These are phyloP conservation scores for Oreochromis aureus DNA, from an alignment of 2,113 vertebrate genomes.

Conservation along the genomic window DNA sequence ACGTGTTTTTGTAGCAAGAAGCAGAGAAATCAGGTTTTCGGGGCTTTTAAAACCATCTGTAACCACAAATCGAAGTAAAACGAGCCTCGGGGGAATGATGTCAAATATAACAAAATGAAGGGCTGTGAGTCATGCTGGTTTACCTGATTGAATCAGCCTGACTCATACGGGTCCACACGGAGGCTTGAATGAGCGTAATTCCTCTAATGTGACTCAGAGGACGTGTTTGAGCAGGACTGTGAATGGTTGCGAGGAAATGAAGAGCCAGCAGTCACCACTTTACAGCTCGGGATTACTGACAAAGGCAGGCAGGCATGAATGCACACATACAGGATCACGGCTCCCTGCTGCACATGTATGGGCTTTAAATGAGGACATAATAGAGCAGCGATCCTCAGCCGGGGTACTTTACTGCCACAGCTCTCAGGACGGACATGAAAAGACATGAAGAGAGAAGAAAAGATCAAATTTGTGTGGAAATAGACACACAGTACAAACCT, in stretches of 20 bases:
- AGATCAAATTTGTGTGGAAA: background rate
- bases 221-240: slow-evolving; percentile 7
- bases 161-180: background rate
- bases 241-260: background rate
- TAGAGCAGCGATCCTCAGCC: background rate
- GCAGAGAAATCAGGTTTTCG: background rate
- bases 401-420: background rate
- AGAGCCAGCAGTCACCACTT: background rate
- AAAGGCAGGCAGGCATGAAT: background rate
- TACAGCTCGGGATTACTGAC: background rate
- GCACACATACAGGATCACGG: background rate
- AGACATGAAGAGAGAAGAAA: background rate
- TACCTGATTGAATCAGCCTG: background rate
- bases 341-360: background rate
- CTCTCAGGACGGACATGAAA: background rate
- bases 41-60: background rate
- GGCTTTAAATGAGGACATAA: background rate
- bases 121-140: background rate
- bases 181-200: background rate
- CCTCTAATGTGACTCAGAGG: slow-evolving; percentile 8
- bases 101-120: background rate
- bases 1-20: background rate
- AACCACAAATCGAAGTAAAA: background rate
- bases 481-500: background rate
- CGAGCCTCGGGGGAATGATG: background rate